Base-by-base conservation (phyloP, 53 echinoderm and acorn worm genomes). In the Echinometra lucunter region DNA sequence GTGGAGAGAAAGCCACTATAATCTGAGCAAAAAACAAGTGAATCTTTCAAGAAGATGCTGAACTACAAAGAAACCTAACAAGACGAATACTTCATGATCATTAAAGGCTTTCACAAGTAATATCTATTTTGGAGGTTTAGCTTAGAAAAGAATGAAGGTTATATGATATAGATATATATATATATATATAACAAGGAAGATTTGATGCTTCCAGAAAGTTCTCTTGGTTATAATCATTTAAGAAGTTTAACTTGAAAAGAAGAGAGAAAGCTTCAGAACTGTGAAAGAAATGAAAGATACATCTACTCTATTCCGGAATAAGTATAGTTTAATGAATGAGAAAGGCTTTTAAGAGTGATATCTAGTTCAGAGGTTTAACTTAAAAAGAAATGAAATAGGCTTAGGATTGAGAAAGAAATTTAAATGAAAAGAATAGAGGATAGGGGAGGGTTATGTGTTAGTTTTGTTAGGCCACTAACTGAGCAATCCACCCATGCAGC, bases 401-500 rank as follows among this genome's bases (percentile, higher is more conserved):
- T 75, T n/a, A 58, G 66, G 91, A 66, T 56, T 13, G 91, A 66
- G 91, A 66, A 57, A 57, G 32, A 57, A 28, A 63, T 34, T 45
- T 0, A 37, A 67, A 27, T 42, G 40, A 45, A 44, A 66, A 28
- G 44, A 70, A 45, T 10, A 90, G 45, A 57, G n/a, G 34, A 83
- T n/a, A n/a, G n/a, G 63, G 58, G 57, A 60, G 57, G 89, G 93
- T 89, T 23, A 58, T 56, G 38, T 37, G 80, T 80, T 82, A 85
- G 95, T 94, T 93, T 66, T 87, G 83, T 44, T 44, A 90, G 91
- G 90, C 78, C 92, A 95, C 95, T 97, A 94, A 96, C 94, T 92
- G 78, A 97, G 96, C 95, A 98, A 95, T 95, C 97, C 98, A 98
- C 98, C 96, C 95, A 98, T 96, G 97, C 95, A 98, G 89, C 97